A percentile compares a stretch with the other conserved stretches of the same genome.
Conservation (phyloP, 35 echinoderm and acorn worm genomes). For the Amphiura filiformis region DNA sequence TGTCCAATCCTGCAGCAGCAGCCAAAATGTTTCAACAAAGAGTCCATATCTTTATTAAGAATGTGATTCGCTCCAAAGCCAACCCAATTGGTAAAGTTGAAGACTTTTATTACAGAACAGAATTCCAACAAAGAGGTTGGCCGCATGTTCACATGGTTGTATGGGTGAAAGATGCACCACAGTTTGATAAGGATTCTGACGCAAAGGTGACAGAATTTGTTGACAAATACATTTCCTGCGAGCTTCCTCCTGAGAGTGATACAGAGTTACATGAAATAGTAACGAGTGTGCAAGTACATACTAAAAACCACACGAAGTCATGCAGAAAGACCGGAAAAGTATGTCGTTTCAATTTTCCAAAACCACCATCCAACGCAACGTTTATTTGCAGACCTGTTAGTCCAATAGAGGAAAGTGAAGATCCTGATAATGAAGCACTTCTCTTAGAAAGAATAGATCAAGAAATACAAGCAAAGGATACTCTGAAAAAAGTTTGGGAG, state of each 20-base stretch:
- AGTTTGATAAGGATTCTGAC: slow-evolving; percentile 12
- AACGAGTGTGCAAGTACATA: background rate
- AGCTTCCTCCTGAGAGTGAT: background rate
- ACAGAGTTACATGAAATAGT: slow-evolving; percentile 7
- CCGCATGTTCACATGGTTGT: slow-evolving; percentile 51
- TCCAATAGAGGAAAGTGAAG: background rate
- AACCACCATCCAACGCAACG: background rate
- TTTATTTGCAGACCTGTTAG: slow-evolving; percentile 13
- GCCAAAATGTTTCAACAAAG: background rate
- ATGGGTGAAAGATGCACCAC: slow-evolving; percentile 68
- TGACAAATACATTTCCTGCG: background rate
- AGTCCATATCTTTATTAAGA: background rate
- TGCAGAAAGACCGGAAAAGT: background rate
- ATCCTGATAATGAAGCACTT: background rate
- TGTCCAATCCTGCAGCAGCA: background rate
- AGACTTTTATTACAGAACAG: slow-evolving; percentile 34
- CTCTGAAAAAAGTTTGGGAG: background rate
- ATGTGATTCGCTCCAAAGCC: background rate
- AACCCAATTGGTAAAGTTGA: slow-evolving; percentile 20
- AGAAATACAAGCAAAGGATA: background rate
- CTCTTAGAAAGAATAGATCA: background rate
- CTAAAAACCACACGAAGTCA: slow-evolving; percentile 22
- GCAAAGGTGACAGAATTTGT: slow-evolving; percentile 19
- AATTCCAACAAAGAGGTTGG: slow-evolving; percentile 59
- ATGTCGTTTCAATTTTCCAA: slow-evolving; percentile 35